Percentiles rank a stretch among this genome's conserved stretches.
These are phyloP conservation scores for Tenthredo livida DNA, from an alignment of 2,888 invertebrate species.

Conservation along the genomic window DNA sequence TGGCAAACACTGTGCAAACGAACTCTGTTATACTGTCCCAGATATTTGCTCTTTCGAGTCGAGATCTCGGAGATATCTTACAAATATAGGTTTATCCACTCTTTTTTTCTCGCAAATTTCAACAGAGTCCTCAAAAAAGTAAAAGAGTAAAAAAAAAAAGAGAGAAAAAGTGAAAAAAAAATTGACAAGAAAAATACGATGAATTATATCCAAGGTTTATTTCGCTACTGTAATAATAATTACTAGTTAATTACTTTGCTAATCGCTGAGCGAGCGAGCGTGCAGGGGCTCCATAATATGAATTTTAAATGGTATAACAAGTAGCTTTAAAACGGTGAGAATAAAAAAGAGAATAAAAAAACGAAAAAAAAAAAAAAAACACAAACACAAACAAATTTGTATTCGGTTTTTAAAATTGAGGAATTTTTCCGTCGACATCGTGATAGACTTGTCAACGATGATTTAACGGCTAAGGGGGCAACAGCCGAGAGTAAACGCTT, in stretches of 20 bases:
- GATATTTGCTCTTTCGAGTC: neutral
- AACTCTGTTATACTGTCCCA: neutral
- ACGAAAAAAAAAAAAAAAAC: too few relatives aligned
- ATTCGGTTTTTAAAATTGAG: neutral
- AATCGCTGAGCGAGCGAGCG: neutral
- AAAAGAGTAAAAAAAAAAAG: neutral
- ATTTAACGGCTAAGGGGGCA: constrained; percentile 62
- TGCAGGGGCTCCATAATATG: neutral
- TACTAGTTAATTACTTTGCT: neutral
- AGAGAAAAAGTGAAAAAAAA: too few relatives aligned
- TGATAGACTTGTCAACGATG: constrained; percentile 60
- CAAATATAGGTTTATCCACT: neutral
- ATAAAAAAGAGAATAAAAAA: neutral
- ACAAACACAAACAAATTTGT: neutral
- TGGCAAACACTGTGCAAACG: neutral
- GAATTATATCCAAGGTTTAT: neutral
- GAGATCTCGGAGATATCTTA: neutral
- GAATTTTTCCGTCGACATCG: neutral
- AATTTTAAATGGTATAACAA: neutral
- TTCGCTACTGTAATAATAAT: neutral
- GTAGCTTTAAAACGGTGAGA: neutral
- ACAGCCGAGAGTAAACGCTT: constrained; percentile 46
- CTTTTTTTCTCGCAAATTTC: neutral
- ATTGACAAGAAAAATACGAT: neutral
- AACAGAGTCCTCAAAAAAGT: neutral